phyloP scores from a whole-genome alignment of 2,113 vertebrate genomes.

The Danio rerio region DNA sequence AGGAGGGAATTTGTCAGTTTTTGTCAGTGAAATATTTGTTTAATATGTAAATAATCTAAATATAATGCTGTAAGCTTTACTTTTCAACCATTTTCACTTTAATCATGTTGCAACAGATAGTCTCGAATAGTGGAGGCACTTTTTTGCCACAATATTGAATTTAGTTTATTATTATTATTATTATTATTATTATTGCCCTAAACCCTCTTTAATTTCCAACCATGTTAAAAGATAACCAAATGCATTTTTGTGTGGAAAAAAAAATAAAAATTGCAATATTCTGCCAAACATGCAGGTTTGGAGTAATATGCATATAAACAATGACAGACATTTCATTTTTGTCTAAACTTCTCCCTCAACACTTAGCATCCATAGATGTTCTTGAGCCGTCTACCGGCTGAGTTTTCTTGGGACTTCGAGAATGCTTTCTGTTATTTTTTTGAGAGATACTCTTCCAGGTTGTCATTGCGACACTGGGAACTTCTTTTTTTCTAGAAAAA shows the following conservation, averaged over 20 bases:
- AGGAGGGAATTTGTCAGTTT: too few species aligned
- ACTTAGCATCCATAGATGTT: not conserved
- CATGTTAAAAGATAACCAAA: not conserved
- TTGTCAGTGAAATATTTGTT: too few species aligned
- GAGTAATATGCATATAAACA: not conserved
- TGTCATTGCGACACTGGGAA: slow-evolving; percentile 31
- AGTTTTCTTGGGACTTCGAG: slow-evolving; percentile 20
- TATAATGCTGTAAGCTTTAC: not conserved
- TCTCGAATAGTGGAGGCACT: not conserved
- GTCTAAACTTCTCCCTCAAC: not conserved
- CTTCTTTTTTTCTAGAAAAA: not conserved
- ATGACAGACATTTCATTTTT: not conserved
- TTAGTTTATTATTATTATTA: not conserved
- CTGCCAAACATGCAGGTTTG: not conserved
- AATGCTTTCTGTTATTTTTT: slow-evolving; percentile 44
- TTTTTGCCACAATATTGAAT: not conserved
- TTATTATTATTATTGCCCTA: not conserved
- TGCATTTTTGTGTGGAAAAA: not conserved
- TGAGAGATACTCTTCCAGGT: slow-evolving; percentile 55
- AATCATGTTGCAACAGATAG: not conserved
- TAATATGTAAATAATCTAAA: not conserved
- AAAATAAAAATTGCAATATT: not conserved
- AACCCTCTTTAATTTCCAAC: not conserved
- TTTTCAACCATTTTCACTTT: not conserved
- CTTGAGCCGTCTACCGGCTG: slow-evolving; percentile 7